phyloP scores from a whole-genome alignment of 2,888 invertebrate genomes.

The Luffia ferchaultella region DNA sequence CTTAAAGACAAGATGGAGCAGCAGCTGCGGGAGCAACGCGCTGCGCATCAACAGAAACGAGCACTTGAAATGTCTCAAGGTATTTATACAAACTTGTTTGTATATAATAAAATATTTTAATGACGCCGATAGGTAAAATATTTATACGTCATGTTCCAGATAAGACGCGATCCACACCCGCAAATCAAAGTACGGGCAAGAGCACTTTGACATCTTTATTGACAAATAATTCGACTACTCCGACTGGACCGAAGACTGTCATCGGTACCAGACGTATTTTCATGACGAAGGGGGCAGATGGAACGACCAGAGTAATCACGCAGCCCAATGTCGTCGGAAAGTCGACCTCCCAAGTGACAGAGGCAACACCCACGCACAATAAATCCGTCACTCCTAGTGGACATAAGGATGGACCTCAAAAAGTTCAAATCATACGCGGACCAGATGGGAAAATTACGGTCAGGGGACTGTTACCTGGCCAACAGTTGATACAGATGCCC shows the following conservation, averaged over 20 bases:
- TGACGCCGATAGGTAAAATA: not conserved
- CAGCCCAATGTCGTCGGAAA: conserved; percentile 63
- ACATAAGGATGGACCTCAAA: conserved; percentile 69
- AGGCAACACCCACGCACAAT: conserved; percentile 51
- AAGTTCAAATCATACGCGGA: conserved; percentile 89
- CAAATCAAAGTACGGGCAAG: conserved; percentile 64
- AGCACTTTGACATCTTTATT: conserved; percentile 73
- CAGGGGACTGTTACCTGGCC: conserved; percentile 89
- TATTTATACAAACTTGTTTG: conserved; percentile 22
- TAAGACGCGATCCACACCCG: conserved; percentile 44
- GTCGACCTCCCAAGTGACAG: conserved; percentile 38
- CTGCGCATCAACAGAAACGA: conserved; percentile 89
- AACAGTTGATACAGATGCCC: conserved; percentile 91
- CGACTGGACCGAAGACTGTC: conserved; percentile 70
- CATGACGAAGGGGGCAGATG: conserved; percentile 79
- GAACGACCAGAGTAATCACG: conserved; percentile 71
- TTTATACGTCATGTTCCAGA: conserved; percentile 51
- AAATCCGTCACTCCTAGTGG: conserved; percentile 30
- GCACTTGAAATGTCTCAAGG: conserved; percentile 73
- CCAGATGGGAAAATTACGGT: conserved; percentile 93
- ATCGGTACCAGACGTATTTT: conserved; percentile 73
- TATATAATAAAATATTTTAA: not conserved
- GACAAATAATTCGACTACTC: conserved; percentile 53
- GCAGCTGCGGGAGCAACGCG: conserved; percentile 85
- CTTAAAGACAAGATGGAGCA: conserved; percentile 92